Percentiles rank a stretch among this genome's conserved stretches.
These are phyloP conservation scores for Macquaria ambigua DNA, from an alignment of 2,113 vertebrate species.

Conservation along the genomic window DNA sequence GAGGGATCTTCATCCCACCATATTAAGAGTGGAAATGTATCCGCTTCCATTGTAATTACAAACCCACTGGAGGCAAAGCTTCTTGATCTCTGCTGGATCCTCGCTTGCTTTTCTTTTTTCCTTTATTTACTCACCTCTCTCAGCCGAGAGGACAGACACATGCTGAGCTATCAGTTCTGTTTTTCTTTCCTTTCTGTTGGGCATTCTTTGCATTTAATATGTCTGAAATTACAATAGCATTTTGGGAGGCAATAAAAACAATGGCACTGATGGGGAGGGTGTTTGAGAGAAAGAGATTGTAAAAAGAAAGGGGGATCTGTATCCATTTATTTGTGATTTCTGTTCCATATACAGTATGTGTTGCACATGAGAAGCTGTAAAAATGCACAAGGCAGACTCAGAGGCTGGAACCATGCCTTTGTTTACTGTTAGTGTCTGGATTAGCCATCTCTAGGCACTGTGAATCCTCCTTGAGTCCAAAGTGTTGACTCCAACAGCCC, in stretches of 20 bases:
- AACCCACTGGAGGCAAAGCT: constrained; percentile 77
- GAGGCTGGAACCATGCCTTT: constrained; percentile 33
- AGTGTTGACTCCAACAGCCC: constrained; percentile 41
- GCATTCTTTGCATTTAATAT: constrained; percentile 68
- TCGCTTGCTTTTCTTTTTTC: constrained; percentile 65
- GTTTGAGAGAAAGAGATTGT: neutral
- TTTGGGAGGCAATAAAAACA: constrained; percentile 62
- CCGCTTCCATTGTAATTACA: constrained; percentile 81
- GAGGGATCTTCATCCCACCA: constrained; percentile 69
- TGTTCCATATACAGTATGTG: constrained; percentile 23
- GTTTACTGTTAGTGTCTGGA: constrained; percentile 47
- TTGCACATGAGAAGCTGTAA: constrained; percentile 41
- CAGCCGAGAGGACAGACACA: constrained; percentile 71
- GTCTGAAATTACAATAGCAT: constrained; percentile 67
- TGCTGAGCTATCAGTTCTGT: constrained; percentile 75
- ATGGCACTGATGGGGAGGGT: constrained; percentile 19
- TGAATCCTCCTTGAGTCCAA: constrained; percentile 40
- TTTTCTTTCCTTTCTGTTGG: constrained; percentile 66
- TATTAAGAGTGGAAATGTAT: constrained; percentile 81
- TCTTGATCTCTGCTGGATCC: constrained; percentile 80
- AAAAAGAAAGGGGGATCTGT: constrained; percentile 7
- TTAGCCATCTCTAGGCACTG: constrained; percentile 47
- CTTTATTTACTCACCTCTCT: constrained; percentile 74
- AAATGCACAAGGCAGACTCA: constrained; percentile 25
- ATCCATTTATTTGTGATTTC: constrained; percentile 18